phyloP scores from a whole-genome alignment of 2,797 vertebrate genomes.

The Margarornis squamiger region DNA sequence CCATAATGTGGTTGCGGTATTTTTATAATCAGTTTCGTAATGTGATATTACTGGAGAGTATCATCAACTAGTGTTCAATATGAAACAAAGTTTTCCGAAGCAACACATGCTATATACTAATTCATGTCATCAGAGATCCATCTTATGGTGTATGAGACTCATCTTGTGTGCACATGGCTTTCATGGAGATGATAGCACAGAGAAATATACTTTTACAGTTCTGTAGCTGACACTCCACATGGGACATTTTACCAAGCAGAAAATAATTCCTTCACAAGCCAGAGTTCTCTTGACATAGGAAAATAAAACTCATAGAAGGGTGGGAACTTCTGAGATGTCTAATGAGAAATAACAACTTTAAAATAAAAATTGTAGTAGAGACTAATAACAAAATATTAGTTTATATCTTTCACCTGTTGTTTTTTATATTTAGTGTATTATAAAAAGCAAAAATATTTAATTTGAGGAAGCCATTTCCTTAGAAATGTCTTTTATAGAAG shows the following conservation, averaged over 20 bases:
- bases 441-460: conserved; percentile 28
- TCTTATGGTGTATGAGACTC: conserved; percentile 7
- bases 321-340: conserved; percentile 1
- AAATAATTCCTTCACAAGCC: conserved; percentile 53
- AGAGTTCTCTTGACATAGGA: conserved; percentile 37
- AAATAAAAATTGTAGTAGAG: conserved; percentile 30
- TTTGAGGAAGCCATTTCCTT: conserved; percentile 49
- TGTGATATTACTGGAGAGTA: conserved; percentile 40
- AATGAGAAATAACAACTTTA: conserved; percentile 18
- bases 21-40: conserved; percentile 47
- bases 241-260: conserved; percentile 44
- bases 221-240: not conserved
- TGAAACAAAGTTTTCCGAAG: conserved; percentile 61
- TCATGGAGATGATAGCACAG: conserved; percentile 14
- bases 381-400: conserved; percentile 43
- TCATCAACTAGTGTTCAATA: conserved; percentile 43
- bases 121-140: conserved; percentile 33
- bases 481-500: conserved; percentile 26
- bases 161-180: conserved; percentile 48
- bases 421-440: conserved; percentile 6
- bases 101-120: conserved; percentile 41
- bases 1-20: conserved; percentile 5
- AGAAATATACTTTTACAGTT: not conserved
- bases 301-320: conserved; percentile 29
- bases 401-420: conserved; percentile 48